phyloP scores from a whole-genome alignment of 2,888 invertebrate species.

The Entomobrya multifasciata region DNA sequence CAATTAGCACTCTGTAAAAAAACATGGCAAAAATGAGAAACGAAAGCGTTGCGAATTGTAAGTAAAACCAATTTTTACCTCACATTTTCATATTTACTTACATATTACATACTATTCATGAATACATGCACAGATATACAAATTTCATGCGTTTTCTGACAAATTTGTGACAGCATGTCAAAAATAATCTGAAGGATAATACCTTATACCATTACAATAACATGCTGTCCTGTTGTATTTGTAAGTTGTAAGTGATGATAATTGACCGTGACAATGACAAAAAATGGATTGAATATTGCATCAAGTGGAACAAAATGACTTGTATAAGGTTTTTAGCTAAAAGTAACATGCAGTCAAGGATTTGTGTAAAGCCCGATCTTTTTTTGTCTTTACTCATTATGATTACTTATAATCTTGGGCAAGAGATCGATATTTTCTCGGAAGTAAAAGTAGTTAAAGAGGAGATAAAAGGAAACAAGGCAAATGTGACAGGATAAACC shows the following conservation, averaged over 20 bases:
- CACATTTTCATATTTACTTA: no score
- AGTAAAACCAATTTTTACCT: no score
- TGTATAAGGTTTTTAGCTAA: no score
- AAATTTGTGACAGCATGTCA: no score
- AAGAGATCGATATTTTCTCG: background rate
- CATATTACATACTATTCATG: no score
- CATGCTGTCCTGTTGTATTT: no score
- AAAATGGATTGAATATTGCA: conserved; percentile 5
- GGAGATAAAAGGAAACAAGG: background rate
- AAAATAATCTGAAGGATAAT: background rate
- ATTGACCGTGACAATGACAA: conserved; percentile 44
- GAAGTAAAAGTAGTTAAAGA: background rate
- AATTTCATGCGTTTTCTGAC: no score
- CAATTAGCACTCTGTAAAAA: conserved; percentile 81
- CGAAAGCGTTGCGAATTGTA: no score
- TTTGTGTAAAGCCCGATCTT: background rate
- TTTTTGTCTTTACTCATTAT: conserved; percentile 19
- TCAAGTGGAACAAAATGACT: conserved; percentile 19
- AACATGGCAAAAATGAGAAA: background rate
- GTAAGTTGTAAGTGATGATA: background rate
- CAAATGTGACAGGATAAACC: background rate
- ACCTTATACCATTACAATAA: background rate
- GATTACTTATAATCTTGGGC: background rate
- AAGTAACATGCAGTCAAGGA: background rate
- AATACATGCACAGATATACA: no score